phyloP scores from a whole-genome alignment of 2,113 vertebrate genomes.

The Scomber japonicus region DNA sequence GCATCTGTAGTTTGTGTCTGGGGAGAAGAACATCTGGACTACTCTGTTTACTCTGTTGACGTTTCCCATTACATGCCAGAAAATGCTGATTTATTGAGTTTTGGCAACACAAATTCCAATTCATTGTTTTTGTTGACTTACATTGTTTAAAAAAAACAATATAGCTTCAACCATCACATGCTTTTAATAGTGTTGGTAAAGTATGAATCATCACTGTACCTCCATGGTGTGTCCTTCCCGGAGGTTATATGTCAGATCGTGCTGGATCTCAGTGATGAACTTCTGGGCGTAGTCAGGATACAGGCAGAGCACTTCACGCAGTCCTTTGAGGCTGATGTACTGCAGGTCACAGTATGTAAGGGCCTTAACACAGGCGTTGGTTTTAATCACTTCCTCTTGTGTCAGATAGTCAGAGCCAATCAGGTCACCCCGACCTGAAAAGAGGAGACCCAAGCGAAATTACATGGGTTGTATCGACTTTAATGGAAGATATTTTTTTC shows the following conservation, averaged over 20 bases:
- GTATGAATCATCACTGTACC: conserved; percentile 53
- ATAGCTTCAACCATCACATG: too few relatives aligned
- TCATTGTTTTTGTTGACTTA: too few relatives aligned
- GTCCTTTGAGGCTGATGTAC: conserved; percentile 88
- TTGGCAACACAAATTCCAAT: too few relatives aligned
- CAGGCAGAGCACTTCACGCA: conserved; percentile 86
- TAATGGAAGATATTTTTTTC: too few relatives aligned
- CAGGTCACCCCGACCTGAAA: conserved; percentile 86
- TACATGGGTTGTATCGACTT: background rate
- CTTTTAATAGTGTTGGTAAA: too few relatives aligned
- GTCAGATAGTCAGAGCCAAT: conserved; percentile 88
- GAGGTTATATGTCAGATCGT: conserved; percentile 90
- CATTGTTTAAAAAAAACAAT: too few relatives aligned
- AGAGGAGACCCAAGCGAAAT: background rate
- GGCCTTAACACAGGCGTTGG: conserved; percentile 88
- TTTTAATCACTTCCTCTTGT: conserved; percentile 88
- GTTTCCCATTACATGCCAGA: too few relatives aligned
- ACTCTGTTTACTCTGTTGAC: too few relatives aligned
- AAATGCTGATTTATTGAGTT: too few relatives aligned
- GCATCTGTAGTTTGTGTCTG: background rate
- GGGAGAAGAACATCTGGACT: background rate
- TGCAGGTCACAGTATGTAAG: conserved; percentile 90
- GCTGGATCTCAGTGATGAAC: conserved; percentile 87
- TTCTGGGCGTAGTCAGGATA: conserved; percentile 88
- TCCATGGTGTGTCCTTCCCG: conserved; percentile 83